Percentiles rank a stretch among this genome's conserved stretches.
Evolutionary conservation across 2,797 vertebrate species (phyloP).

Genomic region (Phylloscopus collybita): DNA sequence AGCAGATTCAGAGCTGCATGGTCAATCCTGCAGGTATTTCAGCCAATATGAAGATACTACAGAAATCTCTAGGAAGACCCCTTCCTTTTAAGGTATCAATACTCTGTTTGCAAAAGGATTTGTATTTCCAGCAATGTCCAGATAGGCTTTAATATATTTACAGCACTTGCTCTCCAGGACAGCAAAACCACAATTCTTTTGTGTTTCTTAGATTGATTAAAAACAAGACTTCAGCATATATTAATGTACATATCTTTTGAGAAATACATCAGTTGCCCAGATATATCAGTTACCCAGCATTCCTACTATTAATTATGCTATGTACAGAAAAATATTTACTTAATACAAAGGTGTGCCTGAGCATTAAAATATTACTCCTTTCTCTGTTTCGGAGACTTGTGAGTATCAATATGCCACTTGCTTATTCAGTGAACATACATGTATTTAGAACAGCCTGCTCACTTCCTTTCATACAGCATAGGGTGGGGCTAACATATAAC

Average conservation of each 20-base stretch:
- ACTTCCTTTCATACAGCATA: background rate
- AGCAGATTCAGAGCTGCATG: constrained; percentile 88
- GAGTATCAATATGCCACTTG: background rate
- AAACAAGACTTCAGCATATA: background rate
- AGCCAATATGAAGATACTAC: constrained; percentile 86
- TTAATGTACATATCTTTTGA: background rate
- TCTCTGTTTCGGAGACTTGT: background rate
- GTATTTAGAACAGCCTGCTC: background rate
- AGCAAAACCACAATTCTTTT: background rate
- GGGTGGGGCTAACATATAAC: background rate
- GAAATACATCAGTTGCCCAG: background rate
- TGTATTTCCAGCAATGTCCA: background rate
- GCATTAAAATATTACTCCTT: background rate
- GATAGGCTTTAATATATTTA: background rate
- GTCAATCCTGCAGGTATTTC: constrained; percentile 78
- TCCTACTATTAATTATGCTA: background rate
- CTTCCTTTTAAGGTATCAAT: constrained; percentile 91
- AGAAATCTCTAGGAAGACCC: constrained; percentile 90
- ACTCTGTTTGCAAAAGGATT: background rate
- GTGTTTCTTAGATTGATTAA: background rate
- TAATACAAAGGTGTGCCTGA: background rate
- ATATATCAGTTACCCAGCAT: background rate
- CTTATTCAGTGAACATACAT: background rate
- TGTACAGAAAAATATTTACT: background rate
- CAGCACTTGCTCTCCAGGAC: background rate